Evolutionary conservation across 2,113 vertebrate species (phyloP).

Genomic region (human): GRCh38 chr1:234132001-234132500

Average conservation of each 20-base stretch:
- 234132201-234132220: background rate
- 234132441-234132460: background rate
- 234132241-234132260: background rate
- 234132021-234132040: background rate
- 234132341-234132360: background rate
- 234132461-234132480: background rate
- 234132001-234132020: background rate
- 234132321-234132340: background rate
- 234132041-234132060: background rate
- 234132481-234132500: background rate
- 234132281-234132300: background rate
- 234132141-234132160: background rate
- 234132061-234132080: background rate
- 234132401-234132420: background rate
- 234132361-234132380: background rate
- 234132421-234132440: background rate
- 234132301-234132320: background rate
- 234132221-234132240: background rate
- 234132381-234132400: background rate
- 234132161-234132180: background rate
- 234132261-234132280: background rate
- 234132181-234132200: background rate
- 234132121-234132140: background rate
- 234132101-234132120: background rate
- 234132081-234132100: background rate